Conservation (phyloP, 2,797 vertebrate species). For the Halcyon chelicuti region DNA sequence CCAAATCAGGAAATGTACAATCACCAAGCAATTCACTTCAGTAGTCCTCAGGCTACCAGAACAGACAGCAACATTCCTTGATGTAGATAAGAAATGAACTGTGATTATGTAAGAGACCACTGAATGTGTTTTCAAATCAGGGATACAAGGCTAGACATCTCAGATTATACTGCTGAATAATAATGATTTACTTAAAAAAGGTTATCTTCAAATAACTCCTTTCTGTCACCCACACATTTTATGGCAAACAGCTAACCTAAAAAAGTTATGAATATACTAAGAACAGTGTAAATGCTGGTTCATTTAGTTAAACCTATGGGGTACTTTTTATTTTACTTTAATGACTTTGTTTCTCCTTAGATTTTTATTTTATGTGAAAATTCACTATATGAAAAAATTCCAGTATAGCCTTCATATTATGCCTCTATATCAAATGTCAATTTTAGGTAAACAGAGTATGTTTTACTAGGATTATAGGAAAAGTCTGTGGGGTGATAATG, state of each 20-base stretch:
- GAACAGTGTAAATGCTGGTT: neutral
- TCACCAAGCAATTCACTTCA: neutral
- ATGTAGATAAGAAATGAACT: constrained; percentile 38
- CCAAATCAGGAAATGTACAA: neutral
- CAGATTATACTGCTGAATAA: neutral
- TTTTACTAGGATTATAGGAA: neutral
- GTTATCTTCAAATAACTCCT: neutral
- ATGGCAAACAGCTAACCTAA: neutral
- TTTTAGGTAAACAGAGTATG: neutral
- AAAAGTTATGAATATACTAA: neutral
- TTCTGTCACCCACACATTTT: neutral
- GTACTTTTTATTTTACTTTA: neutral
- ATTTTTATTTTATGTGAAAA: neutral
- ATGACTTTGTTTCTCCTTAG: neutral
- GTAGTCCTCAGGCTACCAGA: constrained; percentile 16
- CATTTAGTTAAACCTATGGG: neutral
- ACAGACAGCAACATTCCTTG: neutral
- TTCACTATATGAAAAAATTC: neutral
- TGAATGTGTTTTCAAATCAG: constrained; percentile 27
- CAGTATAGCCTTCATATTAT: neutral
- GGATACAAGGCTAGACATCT: neutral
- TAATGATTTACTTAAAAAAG: neutral
- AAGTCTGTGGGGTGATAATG: neutral
- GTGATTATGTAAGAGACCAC: constrained; percentile 29
- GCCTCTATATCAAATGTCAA: neutral